Conservation (phyloP, 2,888 invertebrate species). For the Leptinotarsa haldemani region DNA sequence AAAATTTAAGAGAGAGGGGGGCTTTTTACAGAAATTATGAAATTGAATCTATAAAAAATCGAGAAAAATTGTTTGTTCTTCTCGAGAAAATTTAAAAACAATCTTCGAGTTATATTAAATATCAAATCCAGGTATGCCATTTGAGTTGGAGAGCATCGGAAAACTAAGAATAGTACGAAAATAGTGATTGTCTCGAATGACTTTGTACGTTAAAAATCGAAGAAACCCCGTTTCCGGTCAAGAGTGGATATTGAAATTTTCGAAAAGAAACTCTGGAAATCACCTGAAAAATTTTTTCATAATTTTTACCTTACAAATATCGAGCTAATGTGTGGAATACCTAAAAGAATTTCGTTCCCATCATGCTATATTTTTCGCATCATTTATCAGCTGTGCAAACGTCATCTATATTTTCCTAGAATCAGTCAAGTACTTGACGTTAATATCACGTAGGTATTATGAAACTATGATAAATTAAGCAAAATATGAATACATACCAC, state of each 20-base stretch:
- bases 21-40: too few relatives aligned
- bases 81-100: not conserved
- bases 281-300: constrained; percentile 2
- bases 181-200: constrained; percentile 10
- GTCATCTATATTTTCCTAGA: constrained; percentile 57
- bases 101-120: not conserved
- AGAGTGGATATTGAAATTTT: not conserved
- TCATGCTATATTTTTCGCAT: constrained; percentile 55
- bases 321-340: constrained; percentile 24
- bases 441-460: constrained; percentile 62
- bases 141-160: not conserved
- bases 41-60: too few relatives aligned
- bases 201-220: not conserved
- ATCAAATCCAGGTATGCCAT: not conserved
- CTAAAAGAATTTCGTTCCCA: constrained; percentile 31
- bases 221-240: not conserved
- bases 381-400: constrained; percentile 61
- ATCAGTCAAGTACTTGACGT: constrained; percentile 63
- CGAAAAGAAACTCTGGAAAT: constrained; percentile 36
- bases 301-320: constrained; percentile 29
- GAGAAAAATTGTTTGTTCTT: too few relatives aligned
- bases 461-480: constrained; percentile 49
- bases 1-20: too few relatives aligned
- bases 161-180: not conserved
- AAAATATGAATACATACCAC: constrained; percentile 52